phyloP scores from a whole-genome alignment of 2,113 vertebrate species.

The Lichenostomus cassidix region DNA sequence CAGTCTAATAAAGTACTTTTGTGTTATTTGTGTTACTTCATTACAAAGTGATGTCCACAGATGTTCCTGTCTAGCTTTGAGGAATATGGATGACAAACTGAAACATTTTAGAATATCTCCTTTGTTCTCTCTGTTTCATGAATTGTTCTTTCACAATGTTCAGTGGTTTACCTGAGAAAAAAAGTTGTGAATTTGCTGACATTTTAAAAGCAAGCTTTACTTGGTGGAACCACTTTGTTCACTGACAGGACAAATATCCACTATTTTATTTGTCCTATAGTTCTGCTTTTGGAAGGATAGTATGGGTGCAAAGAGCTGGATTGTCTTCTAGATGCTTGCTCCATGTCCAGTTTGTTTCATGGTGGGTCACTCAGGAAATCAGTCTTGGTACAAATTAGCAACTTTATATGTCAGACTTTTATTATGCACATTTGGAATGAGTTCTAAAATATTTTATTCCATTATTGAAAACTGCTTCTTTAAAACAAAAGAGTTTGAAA shows the following conservation, averaged over 20 bases:
- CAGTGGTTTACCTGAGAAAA: not conserved
- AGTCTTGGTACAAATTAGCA: not conserved
- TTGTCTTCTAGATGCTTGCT: not conserved
- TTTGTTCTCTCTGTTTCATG: not conserved
- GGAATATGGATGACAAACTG: not conserved
- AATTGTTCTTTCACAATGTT: not conserved
- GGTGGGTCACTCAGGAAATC: not conserved
- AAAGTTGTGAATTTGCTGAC: not conserved
- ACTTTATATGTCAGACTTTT: not conserved
- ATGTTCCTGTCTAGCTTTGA: conserved; percentile 1
- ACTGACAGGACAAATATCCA: not conserved
- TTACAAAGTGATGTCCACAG: not conserved
- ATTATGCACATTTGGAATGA: not conserved
- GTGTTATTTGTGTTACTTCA: conserved; percentile 27
- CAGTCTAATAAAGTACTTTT: conserved; percentile 22
- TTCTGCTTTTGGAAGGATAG: not conserved
- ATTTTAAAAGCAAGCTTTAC: not conserved
- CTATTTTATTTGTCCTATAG: not conserved
- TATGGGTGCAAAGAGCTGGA: not conserved
- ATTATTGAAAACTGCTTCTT: not conserved
- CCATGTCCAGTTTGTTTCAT: not conserved
- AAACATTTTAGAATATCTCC: not conserved
- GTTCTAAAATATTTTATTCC: not conserved
- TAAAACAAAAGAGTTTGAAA: not conserved
- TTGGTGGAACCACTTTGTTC: not conserved